These are phyloP conservation scores for Tetramorium alpestre DNA, from an alignment of 1,140 invertebrate species.

Conservation along the genomic window DNA sequence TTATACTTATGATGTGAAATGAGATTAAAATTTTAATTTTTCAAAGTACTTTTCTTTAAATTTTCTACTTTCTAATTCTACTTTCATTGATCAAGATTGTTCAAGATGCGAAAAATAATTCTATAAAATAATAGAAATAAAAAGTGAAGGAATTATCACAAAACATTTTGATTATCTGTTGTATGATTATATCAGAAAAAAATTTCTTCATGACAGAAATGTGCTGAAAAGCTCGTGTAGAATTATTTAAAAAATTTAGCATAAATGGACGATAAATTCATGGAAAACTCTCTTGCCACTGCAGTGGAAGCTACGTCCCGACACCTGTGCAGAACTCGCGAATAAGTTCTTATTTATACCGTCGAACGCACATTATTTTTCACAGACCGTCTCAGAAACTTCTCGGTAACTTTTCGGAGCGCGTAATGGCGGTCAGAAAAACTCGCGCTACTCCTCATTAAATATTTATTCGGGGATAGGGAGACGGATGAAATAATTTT, in stretches of 20 bases:
- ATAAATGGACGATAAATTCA: constrained; percentile 63
- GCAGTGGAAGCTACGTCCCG: constrained; percentile 7
- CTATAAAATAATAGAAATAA: neutral
- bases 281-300: neutral
- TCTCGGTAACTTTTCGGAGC: constrained; percentile 58
- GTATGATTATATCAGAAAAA: constrained; percentile 7
- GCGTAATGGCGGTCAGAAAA: constrained; percentile 65
- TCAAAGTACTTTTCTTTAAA: neutral
- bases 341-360: constrained; percentile 71
- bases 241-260: constrained; percentile 66
- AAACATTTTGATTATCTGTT: constrained; percentile 25
- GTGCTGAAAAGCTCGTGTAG: constrained; percentile 46
- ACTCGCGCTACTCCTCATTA: constrained; percentile 54
- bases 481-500: constrained; percentile 6
- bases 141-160: neutral
- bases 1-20: neutral
- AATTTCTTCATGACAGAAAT: constrained; percentile 18
- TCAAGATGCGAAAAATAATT: too few relatives aligned
- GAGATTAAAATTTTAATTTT: neutral
- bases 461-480: constrained; percentile 66
- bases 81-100: neutral
- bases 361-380: constrained; percentile 68
- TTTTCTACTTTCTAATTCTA: neutral
- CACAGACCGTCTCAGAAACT: constrained; percentile 59
- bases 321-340: constrained; percentile 57